Percentiles rank a stretch among this genome's conserved stretches.
phyloP scores from a whole-genome alignment of 2,888 invertebrate species.

The Cyclophora punctaria region DNA sequence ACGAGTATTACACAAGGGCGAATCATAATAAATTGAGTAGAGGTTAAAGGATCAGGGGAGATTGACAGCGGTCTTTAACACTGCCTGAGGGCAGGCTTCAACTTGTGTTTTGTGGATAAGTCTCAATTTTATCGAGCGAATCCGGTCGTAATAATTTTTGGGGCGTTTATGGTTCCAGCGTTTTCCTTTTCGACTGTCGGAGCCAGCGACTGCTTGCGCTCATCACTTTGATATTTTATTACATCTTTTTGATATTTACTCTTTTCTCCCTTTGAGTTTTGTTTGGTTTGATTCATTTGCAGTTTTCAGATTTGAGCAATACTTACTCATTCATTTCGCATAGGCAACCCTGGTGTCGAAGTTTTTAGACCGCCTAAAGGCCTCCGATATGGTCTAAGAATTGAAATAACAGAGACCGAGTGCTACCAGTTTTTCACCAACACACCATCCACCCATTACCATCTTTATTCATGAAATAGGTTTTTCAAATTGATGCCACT shows the following conservation, averaged over 20 bases:
- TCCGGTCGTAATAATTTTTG: constrained; percentile 40
- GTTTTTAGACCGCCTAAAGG: too few relatives aligned
- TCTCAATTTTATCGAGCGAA: constrained; percentile 47
- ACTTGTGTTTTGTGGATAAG: constrained; percentile 46
- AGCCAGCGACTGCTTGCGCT: constrained; percentile 19
- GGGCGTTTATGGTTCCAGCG: constrained; percentile 32
- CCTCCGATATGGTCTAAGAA: too few relatives aligned
- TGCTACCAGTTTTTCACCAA: too few relatives aligned
- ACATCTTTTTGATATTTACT: constrained; percentile 4
- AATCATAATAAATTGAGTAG: constrained; percentile 60
- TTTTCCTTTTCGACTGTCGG: constrained; percentile 28
- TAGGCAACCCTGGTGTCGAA: too few relatives aligned
- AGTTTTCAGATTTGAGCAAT: too few relatives aligned
- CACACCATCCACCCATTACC: too few relatives aligned
- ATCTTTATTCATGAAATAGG: too few relatives aligned
- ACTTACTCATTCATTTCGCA: too few relatives aligned
- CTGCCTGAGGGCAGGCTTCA: constrained; percentile 40
- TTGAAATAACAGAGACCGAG: too few relatives aligned
- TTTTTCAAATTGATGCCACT: too few relatives aligned
- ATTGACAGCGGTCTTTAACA: constrained; percentile 59
- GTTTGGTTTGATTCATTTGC: too few relatives aligned
- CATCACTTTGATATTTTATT: neutral
- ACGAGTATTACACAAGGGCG: constrained; percentile 16
- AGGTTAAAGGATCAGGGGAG: constrained; percentile 53
- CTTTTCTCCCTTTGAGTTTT: neutral